Percentiles rank a stretch among this genome's conserved stretches.
Conservation (phyloP, 2,113 vertebrate species). For the Castor canadensis region DNA sequence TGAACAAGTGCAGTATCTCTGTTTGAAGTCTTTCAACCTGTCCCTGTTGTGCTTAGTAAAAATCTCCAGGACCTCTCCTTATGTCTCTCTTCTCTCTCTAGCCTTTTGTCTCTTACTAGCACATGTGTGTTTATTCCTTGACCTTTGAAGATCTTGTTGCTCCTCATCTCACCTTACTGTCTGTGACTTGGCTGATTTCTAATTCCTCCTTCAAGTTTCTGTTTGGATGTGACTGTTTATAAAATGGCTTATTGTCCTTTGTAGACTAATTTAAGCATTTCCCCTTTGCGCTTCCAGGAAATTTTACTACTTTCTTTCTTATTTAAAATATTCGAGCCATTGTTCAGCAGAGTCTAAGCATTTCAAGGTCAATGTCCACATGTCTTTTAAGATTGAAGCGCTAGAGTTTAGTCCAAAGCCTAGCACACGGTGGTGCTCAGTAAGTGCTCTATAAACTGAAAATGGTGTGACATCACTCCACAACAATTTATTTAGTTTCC, state of each 20-base stretch:
- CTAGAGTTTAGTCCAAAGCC: neutral
- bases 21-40: neutral
- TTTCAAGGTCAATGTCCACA: neutral
- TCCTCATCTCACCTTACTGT: neutral
- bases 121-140: neutral
- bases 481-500: neutral
- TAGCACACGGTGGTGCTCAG: neutral
- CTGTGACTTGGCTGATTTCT: neutral
- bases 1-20: neutral
- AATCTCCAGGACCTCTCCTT: neutral
- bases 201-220: neutral
- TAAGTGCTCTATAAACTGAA: neutral
- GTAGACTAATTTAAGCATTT: neutral
- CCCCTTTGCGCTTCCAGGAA: neutral
- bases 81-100: neutral
- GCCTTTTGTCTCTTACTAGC: neutral
- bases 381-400: neutral
- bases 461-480: neutral
- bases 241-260: neutral
- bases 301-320: neutral
- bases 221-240: neutral
- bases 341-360: too few relatives aligned
- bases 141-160: neutral
- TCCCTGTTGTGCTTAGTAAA: neutral
- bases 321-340: constrained; percentile 8